Conservation (phyloP, 2,113 vertebrate genomes). For the Oenanthe melanoleuca region DNA sequence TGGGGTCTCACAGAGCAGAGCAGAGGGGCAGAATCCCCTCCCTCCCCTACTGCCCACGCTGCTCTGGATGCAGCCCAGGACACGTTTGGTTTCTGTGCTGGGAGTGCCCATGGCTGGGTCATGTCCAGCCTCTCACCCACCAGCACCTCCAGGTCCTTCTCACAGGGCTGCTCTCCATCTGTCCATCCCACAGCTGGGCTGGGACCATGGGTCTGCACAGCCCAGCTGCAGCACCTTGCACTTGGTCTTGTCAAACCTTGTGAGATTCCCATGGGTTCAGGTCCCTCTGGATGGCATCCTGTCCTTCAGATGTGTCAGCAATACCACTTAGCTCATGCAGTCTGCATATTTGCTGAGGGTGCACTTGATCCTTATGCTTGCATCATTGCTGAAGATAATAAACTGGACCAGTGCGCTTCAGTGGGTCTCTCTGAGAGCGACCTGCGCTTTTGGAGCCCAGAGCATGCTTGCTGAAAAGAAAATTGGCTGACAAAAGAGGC, state of each 20-base stretch:
- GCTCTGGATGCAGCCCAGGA: background rate
- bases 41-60: rapidly evolving
- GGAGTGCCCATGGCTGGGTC: background rate
- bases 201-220: rapidly evolving
- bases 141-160: background rate
- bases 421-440: no score
- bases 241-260: background rate
- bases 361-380: background rate
- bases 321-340: background rate
- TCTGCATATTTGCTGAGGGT: background rate
- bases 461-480: no score
- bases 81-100: background rate
- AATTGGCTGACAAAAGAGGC: no score
- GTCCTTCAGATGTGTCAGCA: background rate
- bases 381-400: background rate
- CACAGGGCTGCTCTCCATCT: rapidly evolving
- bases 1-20: background rate
- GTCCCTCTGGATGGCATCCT: background rate
- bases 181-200: background rate
- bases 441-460: no score
- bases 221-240: background rate
- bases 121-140: background rate
- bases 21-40: background rate
- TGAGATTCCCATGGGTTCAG: background rate
- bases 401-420: background rate